These are phyloP conservation scores for Myoxocephalus aenaeus DNA, from an alignment of 2,797 vertebrate genomes.

Conservation along the genomic window DNA sequence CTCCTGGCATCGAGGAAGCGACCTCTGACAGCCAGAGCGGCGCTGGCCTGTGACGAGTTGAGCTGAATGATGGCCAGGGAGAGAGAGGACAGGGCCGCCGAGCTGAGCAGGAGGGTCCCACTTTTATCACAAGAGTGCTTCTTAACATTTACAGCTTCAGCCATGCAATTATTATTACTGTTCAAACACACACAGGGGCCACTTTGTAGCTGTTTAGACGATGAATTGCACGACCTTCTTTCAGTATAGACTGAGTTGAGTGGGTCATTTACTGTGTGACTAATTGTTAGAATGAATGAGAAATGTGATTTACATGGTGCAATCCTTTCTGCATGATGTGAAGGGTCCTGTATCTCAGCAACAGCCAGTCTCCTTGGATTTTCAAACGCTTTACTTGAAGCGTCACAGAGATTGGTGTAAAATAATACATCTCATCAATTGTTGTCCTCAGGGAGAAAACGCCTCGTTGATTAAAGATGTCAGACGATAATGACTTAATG, in stretches of 20 bases:
- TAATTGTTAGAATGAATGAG: conserved; percentile 46
- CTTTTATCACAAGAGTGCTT: conserved; percentile 30
- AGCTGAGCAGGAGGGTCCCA: conserved; percentile 60
- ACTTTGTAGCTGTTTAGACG: conserved; percentile 28
- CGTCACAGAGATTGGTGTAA: conserved; percentile 35
- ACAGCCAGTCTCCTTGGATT: conserved; percentile 44
- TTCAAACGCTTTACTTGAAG: conserved; percentile 30
- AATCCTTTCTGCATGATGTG: conserved; percentile 30
- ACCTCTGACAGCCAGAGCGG: conserved; percentile 81
- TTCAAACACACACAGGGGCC: conserved; percentile 16
- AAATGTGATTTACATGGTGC: conserved; percentile 33
- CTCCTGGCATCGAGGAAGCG: conserved; percentile 75
- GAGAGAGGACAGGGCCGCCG: conserved; percentile 74
- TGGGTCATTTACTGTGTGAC: conserved; percentile 48
- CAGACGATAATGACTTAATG: conserved; percentile 53
- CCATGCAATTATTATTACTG: conserved; percentile 18
- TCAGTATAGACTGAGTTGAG: conserved; percentile 35
- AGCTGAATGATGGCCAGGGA: conserved; percentile 81
- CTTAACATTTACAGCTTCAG: conserved; percentile 50
- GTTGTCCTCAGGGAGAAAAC: conserved; percentile 29
- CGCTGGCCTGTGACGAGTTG: conserved; percentile 81
- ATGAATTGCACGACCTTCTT: conserved; percentile 48
- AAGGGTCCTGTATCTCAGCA: conserved; percentile 44
- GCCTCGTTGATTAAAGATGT: conserved; percentile 47
- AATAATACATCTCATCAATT: conserved; percentile 53